Base-by-base conservation (phyloP, 2,797 vertebrate species). In the Neosilurus hyrtlii region DNA sequence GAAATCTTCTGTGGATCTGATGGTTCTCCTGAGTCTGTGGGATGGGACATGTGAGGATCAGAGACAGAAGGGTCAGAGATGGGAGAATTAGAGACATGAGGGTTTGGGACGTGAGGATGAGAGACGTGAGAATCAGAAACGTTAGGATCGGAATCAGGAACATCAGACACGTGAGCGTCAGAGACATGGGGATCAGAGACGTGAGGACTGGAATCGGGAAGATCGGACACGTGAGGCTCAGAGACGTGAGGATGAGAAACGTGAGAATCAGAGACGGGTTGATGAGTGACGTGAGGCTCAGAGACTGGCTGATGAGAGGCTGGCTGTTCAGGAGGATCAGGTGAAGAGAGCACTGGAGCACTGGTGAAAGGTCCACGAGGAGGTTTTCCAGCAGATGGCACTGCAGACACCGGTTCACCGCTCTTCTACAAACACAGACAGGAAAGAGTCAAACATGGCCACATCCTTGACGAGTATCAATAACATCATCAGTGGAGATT, bases 381-480 rank as follows among this genome's bases (percentile, higher is more conserved):
- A 22, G 66, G 61, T 79, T 83, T 83, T 56, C 80, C 84, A 83
- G 81, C 79, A 85, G 88, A 35, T 78, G 83, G 82, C 20, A 20
- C 56, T 62, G 43, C 15, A n/a, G 75, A 83, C 68, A 30, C 82
- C 67, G 51, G 78, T 67, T 89, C 86, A 86, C 52, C 61, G 37
- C 35, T 67, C 22, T 59, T 86, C 88, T 89, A 80, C 22, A 66
- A 84, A n/a, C 35, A 65, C 6, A 87, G 62, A 80, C 37, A 73
- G 14, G 12, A 71, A 43, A 7, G 18, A 66, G 24, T 74, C 51
- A 82, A 81, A 54, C 49, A 51, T 43, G 59, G 59, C 49, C 74
- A 61, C 30, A 12, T 43, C 22, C 11, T 49, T 15, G 57, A 77
- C 35, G 1, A 61, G 22, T 62, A 43, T 49, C 43, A 37, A 77